Evolutionary conservation across 2,888 invertebrate species (phyloP), one percentile per base, ranked within the genome.

Genomic region (Pollenia angustigena): DNA sequence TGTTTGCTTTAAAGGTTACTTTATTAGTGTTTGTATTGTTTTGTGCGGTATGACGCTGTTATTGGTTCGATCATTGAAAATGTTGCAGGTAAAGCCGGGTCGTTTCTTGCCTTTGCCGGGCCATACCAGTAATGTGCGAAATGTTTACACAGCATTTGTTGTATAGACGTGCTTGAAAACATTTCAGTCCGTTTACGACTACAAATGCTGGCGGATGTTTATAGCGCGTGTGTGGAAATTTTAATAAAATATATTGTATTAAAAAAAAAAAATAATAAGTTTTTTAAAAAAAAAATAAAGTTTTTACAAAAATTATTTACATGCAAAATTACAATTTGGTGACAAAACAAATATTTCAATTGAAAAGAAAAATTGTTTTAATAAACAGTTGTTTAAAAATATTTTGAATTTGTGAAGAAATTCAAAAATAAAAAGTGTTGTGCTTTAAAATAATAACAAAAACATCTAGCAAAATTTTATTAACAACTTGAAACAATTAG

Each of bases 121-220:
- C 32, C 62, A 56, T 50, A 78, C 32, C 54, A 60, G 64, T 44
- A 60, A n/a, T 58, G 71, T 68, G 76, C 54, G 48, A 83, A 79
- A 12, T 83, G 71, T 86, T 83, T 66, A 68, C 56, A 68, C 83
- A 87, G 80, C 86, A 86, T 86, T 82, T 76, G 87, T 76, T 50
- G 72, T 78, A 48, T 54, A 62, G 71, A 60, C 60, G 71, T 62
- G 80, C 52, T 78, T 78, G 71, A 78, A 72, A 79, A 82, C 68
- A 86, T 75, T 88, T 90, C 90, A 90, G 89, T 90, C 90, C 88
- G 89, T 89, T 89, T 88, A 89, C 89, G 90, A 90, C 91, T 88
- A 90, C 90, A 89, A 88, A 89, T 80, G 88, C 87, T 88, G 90
- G 89, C 90, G 91, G 92, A 90, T 89, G 90, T 90, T 88, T 75